Conservation (phyloP, 2,113 vertebrate species). For the Chitala chitala region DNA sequence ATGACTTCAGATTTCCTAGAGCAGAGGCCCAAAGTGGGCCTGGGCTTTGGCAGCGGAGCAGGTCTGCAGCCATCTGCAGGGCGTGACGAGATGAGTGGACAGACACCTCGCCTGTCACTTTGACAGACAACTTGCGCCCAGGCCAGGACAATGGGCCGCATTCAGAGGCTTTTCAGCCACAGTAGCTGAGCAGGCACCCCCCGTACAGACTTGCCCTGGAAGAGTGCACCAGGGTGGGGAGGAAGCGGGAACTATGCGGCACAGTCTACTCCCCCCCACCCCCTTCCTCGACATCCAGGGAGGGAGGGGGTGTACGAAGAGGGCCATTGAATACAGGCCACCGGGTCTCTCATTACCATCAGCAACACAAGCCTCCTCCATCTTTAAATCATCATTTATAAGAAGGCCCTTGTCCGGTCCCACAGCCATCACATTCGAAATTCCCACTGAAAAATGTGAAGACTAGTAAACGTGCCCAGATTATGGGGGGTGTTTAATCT, state of each 20-base stretch:
- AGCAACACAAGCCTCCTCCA: slow-evolving; percentile 9
- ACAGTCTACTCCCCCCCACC: too few relatives aligned
- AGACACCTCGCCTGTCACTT: slow-evolving; percentile 8
- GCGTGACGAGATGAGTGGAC: not conserved
- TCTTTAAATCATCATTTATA: slow-evolving; percentile 14
- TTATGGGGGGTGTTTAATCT: too few relatives aligned
- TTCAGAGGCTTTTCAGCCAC: not conserved
- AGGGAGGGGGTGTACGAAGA: slow-evolving; percentile 2
- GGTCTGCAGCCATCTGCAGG: not conserved
- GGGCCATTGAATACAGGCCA: slow-evolving; percentile 1
- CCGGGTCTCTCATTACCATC: slow-evolving; percentile 2
- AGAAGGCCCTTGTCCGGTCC: not conserved
- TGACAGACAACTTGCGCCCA: slow-evolving; percentile 17
- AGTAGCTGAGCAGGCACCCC: not conserved
- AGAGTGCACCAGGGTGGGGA: slow-evolving; percentile 1
- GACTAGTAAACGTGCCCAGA: too few relatives aligned
- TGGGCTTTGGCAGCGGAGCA: not conserved
- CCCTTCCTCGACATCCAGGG: not conserved
- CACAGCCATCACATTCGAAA: not conserved
- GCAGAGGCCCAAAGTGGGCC: not conserved
- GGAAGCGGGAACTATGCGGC: slow-evolving; percentile 20
- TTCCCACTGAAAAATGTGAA: too few relatives aligned
- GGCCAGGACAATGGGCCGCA: not conserved
- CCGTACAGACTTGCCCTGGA: not conserved
- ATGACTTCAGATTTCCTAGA: not conserved